Percentiles rank a stretch among this genome's conserved stretches.
Conservation (phyloP, 2,888 invertebrate genomes). For the Spicauda simplicius region DNA sequence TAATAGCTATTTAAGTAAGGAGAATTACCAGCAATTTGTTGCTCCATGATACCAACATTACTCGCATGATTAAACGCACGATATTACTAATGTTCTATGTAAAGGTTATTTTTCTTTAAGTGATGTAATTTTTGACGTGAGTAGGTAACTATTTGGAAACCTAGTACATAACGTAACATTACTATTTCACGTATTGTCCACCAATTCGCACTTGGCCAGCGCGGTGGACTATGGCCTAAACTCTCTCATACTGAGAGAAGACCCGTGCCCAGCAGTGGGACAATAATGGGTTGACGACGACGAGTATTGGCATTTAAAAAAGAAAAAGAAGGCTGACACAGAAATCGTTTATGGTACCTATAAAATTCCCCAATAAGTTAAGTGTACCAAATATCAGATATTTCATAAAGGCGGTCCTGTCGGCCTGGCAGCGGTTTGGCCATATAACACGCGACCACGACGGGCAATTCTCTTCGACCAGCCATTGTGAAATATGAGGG, state of each 20-base stretch:
- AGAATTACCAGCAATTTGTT: slow-evolving; percentile 26
- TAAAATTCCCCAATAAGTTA: slow-evolving; percentile 32
- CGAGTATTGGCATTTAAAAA: background rate
- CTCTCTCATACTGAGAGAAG: too few species aligned
- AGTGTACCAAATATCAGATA: slow-evolving; percentile 34
- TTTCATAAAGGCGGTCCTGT: slow-evolving; percentile 41
- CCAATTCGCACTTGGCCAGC: too few species aligned
- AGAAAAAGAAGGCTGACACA: slow-evolving; percentile 5
- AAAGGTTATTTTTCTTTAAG: too few species aligned
- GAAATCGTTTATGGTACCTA: slow-evolving; percentile 31
- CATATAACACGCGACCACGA: slow-evolving; percentile 53
- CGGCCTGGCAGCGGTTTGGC: slow-evolving; percentile 46
- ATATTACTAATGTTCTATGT: too few species aligned
- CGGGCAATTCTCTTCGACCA: slow-evolving; percentile 64
- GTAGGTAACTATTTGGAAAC: too few species aligned
- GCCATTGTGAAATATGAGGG: slow-evolving; percentile 73
- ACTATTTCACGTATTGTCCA: background rate
- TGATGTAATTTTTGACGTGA: too few species aligned
- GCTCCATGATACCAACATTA: slow-evolving; percentile 3
- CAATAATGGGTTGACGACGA: too few species aligned
- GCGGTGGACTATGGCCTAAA: too few species aligned
- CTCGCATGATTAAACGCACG: slow-evolving; percentile 5
- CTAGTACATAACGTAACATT: too few species aligned
- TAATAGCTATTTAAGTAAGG: slow-evolving; percentile 31
- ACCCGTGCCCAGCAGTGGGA: too few species aligned